Base-by-base conservation (phyloP, 2,797 vertebrate genomes). In the Argentina silus region DNA sequence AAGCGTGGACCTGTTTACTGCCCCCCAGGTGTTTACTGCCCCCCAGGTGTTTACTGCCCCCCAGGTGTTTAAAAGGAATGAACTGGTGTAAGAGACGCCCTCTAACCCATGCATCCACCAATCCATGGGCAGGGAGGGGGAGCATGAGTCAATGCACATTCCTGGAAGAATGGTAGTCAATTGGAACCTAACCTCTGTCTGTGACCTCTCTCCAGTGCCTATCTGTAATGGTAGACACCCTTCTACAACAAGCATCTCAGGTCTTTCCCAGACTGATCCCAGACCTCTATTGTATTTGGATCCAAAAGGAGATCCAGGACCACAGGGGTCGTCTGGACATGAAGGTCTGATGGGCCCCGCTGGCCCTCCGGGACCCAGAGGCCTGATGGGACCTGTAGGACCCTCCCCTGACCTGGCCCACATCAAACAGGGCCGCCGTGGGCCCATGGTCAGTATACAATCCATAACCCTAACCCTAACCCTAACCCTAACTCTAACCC, bases 371-470 rank as follows among this genome's bases (percentile, higher is more conserved):
- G 98, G 98, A 51, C 96, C 96, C 0, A 93, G 96, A 63, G 98
- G 98, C 80, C 93, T 96, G 6, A 98, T 99, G 97, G 98, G 98
- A 77, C 98, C 96, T 15, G 94, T 96, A 78, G 98, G 97, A 27
- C 97, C 96, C 5, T 95, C 96, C 75, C 96, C 97, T 61, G 97
- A 99, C 55, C 89, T 98, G 79, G 94, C 95, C 48, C 96, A 96
- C 79, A 93, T 99, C 81, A 99, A 98, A 86, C 96, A 96, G 86
- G 97, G 98, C 79, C 93, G 95, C 47, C 93, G 98, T 67, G 98
- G 98, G 73, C 93, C 97, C 0, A 91, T 98, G 96, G 98, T 99
- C 70, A 94, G 97, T 96, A 92, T 6, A 15, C 1, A 62, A 51
- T 17, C 19, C 12, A 23, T 6, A 15, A n/a, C 57, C 57, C 17